phyloP scores from a whole-genome alignment of 2,113 vertebrate genomes.

The Aix galericulata region DNA sequence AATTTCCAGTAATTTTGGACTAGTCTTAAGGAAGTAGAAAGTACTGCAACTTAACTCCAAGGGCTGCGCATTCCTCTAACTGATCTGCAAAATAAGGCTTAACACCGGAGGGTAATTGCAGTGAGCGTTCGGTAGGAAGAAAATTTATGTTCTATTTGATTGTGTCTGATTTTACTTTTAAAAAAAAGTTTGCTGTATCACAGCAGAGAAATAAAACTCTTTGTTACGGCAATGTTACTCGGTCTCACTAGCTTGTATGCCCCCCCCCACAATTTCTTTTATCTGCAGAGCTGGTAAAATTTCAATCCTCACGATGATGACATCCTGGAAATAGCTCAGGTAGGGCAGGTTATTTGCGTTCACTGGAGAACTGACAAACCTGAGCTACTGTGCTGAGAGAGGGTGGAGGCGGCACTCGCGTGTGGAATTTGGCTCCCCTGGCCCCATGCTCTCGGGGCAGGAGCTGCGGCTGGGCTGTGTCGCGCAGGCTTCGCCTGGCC shows the following conservation, averaged over 20 bases:
- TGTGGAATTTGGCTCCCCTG: background rate
- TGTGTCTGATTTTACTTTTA: background rate
- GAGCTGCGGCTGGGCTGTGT: slow-evolving; percentile 70
- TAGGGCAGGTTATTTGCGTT: background rate
- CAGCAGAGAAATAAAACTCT: background rate
- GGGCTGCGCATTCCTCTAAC: background rate
- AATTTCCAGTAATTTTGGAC: slow-evolving; percentile 16
- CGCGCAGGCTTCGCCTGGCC: slow-evolving; percentile 62
- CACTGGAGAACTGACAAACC: background rate
- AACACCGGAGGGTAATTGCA: background rate
- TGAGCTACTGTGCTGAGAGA: background rate
- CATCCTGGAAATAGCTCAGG: background rate
- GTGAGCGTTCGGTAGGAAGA: background rate
- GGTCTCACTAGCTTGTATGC: background rate
- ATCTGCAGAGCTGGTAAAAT: background rate
- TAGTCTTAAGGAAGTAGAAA: slow-evolving; percentile 24
- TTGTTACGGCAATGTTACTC: background rate
- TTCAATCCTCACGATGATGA: accelerated
- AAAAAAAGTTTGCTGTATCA: background rate
- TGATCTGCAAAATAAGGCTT: background rate
- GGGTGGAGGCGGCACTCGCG: background rate
- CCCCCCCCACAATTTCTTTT: background rate
- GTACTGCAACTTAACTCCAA: background rate
- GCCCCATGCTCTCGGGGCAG: slow-evolving; percentile 23
- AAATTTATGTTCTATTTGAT: background rate